A percentile compares a stretch with the other conserved stretches of the same genome.
Conservation (phyloP, 2,888 invertebrate genomes). For the Temnothorax rugatulus region DNA sequence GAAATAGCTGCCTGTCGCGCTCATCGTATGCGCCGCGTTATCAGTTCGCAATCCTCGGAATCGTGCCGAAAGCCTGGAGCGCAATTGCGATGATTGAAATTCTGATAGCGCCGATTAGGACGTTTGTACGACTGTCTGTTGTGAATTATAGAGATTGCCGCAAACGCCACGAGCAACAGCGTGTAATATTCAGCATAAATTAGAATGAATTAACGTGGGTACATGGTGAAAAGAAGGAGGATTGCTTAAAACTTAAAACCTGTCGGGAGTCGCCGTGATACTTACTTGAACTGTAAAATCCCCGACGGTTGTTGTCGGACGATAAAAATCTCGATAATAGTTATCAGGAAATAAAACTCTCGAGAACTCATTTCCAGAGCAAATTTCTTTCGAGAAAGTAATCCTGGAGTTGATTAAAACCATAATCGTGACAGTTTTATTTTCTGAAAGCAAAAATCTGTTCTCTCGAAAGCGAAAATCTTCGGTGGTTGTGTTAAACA, state of each 20-base stretch:
- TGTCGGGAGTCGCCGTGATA: not conserved
- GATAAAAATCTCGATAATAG: constrained; percentile 32
- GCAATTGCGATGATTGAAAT: constrained; percentile 52
- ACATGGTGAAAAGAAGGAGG: not conserved
- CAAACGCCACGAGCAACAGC: constrained; percentile 46
- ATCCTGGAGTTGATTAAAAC: constrained; percentile 20
- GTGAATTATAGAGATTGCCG: constrained; percentile 51
- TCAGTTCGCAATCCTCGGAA: constrained; percentile 48
- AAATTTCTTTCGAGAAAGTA: constrained; percentile 23
- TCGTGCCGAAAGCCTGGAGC: constrained; percentile 52
- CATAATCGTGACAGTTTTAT: constrained; percentile 21
- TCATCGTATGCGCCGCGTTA: constrained; percentile 31
- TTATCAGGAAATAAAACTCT: constrained; percentile 12
- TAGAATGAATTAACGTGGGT: constrained; percentile 39
- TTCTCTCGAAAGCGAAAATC: constrained; percentile 17
- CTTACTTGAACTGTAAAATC: constrained; percentile 7
- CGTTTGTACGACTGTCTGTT: constrained; percentile 56
- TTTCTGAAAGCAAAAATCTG: not conserved
- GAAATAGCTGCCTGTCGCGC: constrained; percentile 59
- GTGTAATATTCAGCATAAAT: constrained; percentile 52
- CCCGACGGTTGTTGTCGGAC: not conserved
- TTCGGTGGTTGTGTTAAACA: not conserved
- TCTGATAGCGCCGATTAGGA: constrained; percentile 56
- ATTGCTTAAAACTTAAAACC: not conserved
- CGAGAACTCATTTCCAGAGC: constrained; percentile 25